These are phyloP conservation scores for Lutjanus campechanus DNA, from an alignment of 2,797 vertebrate genomes.

Conservation along the genomic window DNA sequence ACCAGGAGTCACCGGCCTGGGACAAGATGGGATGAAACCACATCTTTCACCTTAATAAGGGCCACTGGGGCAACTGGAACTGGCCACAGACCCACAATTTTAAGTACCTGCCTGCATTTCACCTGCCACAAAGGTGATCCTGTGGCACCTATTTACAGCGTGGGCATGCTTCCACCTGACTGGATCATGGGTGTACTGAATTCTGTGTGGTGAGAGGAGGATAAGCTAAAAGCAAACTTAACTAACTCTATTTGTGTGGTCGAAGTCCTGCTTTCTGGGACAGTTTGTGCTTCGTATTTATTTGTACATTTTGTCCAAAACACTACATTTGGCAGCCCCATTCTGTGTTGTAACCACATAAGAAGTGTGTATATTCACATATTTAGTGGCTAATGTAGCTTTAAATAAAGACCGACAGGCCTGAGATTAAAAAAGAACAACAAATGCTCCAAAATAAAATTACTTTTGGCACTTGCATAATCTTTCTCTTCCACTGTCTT, in stretches of 20 bases:
- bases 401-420: background rate
- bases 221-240: background rate
- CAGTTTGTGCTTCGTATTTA: background rate
- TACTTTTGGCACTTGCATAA: background rate
- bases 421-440: background rate
- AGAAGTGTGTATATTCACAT: background rate
- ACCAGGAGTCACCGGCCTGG: background rate
- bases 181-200: background rate
- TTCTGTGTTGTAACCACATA: background rate
- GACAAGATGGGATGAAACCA: background rate
- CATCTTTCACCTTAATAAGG: background rate
- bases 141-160: background rate
- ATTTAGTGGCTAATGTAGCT: background rate
- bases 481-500: background rate
- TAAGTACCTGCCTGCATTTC: background rate
- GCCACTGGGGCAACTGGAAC: background rate
- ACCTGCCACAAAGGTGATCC: background rate
- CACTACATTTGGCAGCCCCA: background rate
- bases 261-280: background rate
- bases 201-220: background rate
- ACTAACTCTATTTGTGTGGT: background rate
- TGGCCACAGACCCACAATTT: background rate
- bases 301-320: background rate
- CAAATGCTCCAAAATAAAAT: conserved; percentile 2
- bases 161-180: background rate